Conservation (phyloP, 2,797 vertebrate genomes). For the Masticophis lateralis region DNA sequence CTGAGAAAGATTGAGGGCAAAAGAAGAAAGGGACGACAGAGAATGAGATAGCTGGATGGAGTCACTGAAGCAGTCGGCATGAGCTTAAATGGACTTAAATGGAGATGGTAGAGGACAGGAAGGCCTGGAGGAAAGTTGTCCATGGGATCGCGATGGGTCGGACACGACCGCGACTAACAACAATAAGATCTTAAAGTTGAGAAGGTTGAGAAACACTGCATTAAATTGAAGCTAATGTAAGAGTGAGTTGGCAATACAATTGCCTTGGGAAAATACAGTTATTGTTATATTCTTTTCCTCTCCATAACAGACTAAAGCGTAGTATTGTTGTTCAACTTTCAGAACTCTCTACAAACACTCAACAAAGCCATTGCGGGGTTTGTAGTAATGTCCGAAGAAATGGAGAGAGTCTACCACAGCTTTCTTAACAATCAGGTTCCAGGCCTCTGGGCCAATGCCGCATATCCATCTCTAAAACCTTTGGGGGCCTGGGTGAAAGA, state of each 20-base stretch:
- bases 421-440: conserved; percentile 83
- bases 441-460: conserved; percentile 67
- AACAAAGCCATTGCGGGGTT: conserved; percentile 78
- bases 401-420: conserved; percentile 78
- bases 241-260: not conserved
- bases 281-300: not conserved
- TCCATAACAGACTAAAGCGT: not conserved
- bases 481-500: conserved; percentile 79
- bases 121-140: too few species aligned
- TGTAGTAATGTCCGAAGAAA: conserved; percentile 84
- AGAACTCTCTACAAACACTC: conserved; percentile 75
- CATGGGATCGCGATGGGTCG: too few species aligned
- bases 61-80: too few species aligned
- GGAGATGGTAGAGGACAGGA: too few species aligned
- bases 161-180: too few species aligned
- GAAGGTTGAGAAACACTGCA: not conserved
- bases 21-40: too few species aligned
- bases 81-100: too few species aligned
- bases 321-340: conserved; percentile 30
- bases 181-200: too few species aligned
- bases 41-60: too few species aligned
- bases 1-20: too few species aligned
- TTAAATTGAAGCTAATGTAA: not conserved
- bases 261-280: not conserved
- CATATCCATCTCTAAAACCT: conserved; percentile 80